These are phyloP conservation scores for Ictalurus punctatus DNA, from an alignment of 2,113 vertebrate species.

Conservation along the genomic window DNA sequence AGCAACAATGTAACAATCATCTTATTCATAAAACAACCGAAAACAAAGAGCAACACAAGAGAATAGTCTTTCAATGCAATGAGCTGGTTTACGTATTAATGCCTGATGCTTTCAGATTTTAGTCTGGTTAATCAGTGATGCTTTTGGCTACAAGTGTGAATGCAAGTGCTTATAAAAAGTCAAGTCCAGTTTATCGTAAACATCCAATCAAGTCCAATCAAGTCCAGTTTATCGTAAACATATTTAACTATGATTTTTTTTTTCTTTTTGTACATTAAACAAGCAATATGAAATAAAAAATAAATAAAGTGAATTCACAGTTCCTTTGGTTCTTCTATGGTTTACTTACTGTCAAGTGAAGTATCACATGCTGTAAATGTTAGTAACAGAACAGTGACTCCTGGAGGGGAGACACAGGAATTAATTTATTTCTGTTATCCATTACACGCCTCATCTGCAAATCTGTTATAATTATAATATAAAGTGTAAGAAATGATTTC, in stretches of 20 bases:
- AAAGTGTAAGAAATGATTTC: not conserved
- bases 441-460: not conserved
- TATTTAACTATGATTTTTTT: too few species aligned
- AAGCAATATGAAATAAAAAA: not conserved
- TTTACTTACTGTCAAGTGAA: not conserved
- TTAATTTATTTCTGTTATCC: not conserved
- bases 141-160: not conserved
- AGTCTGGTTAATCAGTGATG: too few species aligned
- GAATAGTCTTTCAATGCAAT: too few species aligned
- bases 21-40: not conserved
- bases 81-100: too few species aligned
- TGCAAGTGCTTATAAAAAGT: not conserved
- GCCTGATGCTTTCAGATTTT: too few species aligned
- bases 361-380: not conserved
- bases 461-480: not conserved
- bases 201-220: too few species aligned
- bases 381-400: not conserved
- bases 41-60: too few species aligned
- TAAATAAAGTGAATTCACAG: too few species aligned
- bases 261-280: too few species aligned
- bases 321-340: not conserved
- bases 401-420: not conserved
- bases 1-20: not conserved
- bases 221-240: too few species aligned
- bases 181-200: too few species aligned